Evolutionary conservation across 2,888 invertebrate genomes (phyloP), one percentile per base, ranked within the genome.

Genomic region (Agrenia bidenticulata): DNA sequence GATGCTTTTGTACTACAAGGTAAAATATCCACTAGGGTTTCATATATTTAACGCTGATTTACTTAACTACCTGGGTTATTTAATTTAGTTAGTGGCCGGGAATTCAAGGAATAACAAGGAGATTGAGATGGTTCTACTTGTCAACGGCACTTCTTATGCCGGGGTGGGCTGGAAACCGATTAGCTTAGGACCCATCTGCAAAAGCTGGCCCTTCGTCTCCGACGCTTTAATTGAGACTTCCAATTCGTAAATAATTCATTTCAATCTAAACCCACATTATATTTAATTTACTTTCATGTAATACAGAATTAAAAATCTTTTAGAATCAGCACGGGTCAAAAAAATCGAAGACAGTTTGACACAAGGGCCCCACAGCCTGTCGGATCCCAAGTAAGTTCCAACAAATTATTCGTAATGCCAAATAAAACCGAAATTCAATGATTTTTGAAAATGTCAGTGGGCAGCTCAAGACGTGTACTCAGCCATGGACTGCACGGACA

Each of bases 91-190:
- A 2, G 17, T 45, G 45, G 7, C 45, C 5, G n/a, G 17, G 15
- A 19, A n/a, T 9, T 15, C 39, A 39, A 39, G 19, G 45, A 45
- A 19, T 17, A 66, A 66, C n/a, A 69, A 70, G 45, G 74, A 76
- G 58, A 64, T 76, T 5, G 76, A 76, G 49, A 84, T 94, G 26
- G 86, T 94, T 0, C 85, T 95, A 81, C 86, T 89, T 56, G 92
- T 90, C 15, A 93, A 94, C 76, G 88, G 92, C 1, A 89, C 89
- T 0, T 90, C 92, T n/a, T 97, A 92, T 83, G 88, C 88, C 1
- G 93, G 88, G 5, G 75, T 97, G 4, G 97, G 97, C 17, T 97
- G 95, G 95, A 84, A 95, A 61, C 94, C 96, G n/a, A 23, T 55
- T 11, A 66, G 56, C 17, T 37, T 72, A 26, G 64, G 65, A 59